Evolutionary conservation across 1,140 invertebrate species (phyloP).

Genomic region (Drosophila ironensis): DNA sequence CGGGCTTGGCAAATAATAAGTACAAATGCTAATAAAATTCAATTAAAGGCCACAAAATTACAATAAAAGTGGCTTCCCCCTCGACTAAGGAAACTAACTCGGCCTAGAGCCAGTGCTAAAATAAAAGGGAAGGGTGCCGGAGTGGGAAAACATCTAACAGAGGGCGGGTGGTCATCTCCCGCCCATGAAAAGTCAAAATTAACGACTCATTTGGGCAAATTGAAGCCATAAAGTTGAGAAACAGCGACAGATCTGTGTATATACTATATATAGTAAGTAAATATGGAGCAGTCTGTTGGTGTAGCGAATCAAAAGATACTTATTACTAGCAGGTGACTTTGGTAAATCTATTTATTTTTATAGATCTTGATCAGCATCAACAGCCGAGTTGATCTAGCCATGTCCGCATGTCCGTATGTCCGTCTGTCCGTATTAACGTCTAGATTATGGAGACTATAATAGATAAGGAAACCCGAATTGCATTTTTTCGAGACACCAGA

Average conservation of each 20-base stretch:
- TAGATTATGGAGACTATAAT: too few species aligned
- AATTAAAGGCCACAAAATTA: constrained; percentile 80
- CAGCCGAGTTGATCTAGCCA: too few species aligned
- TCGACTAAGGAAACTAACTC: constrained; percentile 52
- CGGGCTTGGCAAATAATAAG: constrained; percentile 68
- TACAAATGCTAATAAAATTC: constrained; percentile 81
- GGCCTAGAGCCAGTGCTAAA: neutral
- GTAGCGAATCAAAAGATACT: too few species aligned
- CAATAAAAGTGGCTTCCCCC: constrained; percentile 67
- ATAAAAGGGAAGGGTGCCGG: neutral
- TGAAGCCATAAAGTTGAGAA: constrained; percentile 74
- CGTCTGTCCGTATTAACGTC: too few species aligned
- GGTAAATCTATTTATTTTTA: too few species aligned
- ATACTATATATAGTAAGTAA: too few species aligned
- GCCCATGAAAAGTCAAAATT: constrained; percentile 77
- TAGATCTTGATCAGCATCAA: too few species aligned
- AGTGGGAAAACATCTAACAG: neutral
- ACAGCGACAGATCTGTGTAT: neutral
- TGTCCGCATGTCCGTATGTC: too few species aligned
- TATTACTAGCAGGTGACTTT: too few species aligned
- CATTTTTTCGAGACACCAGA: too few species aligned
- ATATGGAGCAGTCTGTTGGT: too few species aligned
- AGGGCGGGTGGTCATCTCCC: neutral
- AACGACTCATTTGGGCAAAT: constrained; percentile 80
- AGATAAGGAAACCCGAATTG: too few species aligned